Percentiles rank a stretch among this genome's conserved stretches.
Evolutionary conservation across 2,888 invertebrate species (phyloP).

Genomic region (Linnaemya tessellans): DNA sequence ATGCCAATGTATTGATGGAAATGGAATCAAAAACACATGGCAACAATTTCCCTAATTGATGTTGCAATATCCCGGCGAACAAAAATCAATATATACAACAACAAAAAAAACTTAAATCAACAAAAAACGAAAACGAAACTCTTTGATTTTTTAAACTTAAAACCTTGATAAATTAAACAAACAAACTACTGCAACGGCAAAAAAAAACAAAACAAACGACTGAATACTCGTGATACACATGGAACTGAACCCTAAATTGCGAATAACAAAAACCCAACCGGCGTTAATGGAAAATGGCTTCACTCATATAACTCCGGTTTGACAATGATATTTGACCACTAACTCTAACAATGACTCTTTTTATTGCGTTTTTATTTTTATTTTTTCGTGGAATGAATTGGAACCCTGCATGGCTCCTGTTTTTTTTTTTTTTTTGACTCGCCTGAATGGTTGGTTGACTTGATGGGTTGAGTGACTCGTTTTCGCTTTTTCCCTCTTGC

Average conservation of each 20-base stretch:
- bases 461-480: constrained; percentile 58
- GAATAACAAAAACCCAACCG: constrained; percentile 25
- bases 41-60: constrained; percentile 79
- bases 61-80: constrained; percentile 78
- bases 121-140: constrained; percentile 46
- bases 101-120: constrained; percentile 49
- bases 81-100: constrained; percentile 55
- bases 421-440: constrained; percentile 55
- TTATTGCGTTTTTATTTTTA: constrained; percentile 14
- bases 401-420: constrained; percentile 45
- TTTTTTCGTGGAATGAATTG: constrained; percentile 31
- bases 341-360: constrained; percentile 72
- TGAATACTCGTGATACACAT: constrained; percentile 56
- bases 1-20: constrained; percentile 63
- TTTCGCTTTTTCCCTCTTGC: constrained; percentile 14
- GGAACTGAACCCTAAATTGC: constrained; percentile 53
- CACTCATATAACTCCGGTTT: constrained; percentile 77
- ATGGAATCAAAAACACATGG: constrained; percentile 74
- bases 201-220: too few species aligned
- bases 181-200: constrained; percentile 64
- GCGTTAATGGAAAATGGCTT: constrained; percentile 79
- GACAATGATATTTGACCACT: constrained; percentile 80
- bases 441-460: constrained; percentile 56
- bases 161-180: constrained; percentile 55
- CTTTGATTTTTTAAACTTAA: constrained; percentile 47